phyloP scores from a whole-genome alignment of 2,888 invertebrate genomes.

The Scrobipalpa costella region DNA sequence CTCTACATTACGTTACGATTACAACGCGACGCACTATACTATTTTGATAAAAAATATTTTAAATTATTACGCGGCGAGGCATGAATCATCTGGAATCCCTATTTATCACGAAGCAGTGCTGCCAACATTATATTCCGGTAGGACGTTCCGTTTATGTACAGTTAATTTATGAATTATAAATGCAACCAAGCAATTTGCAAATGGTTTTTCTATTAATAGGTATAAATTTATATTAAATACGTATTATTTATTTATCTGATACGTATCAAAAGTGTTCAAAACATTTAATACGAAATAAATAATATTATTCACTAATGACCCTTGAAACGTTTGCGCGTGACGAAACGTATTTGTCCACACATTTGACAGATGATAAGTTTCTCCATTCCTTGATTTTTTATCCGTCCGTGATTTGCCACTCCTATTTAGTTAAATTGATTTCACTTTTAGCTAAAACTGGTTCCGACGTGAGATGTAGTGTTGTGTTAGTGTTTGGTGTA shows the following conservation, averaged over 20 bases:
- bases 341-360: conserved; percentile 23
- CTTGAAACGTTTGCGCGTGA: conserved; percentile 12
- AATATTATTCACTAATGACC: neutral
- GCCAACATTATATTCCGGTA: conserved; percentile 21
- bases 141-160: conserved; percentile 32
- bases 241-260: too few species aligned
- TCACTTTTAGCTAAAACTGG: conserved; percentile 48
- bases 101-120: conserved; percentile 44
- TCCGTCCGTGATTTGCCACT: conserved; percentile 76
- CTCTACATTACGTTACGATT: too few species aligned
- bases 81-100: conserved; percentile 69
- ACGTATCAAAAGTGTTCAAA: too few species aligned
- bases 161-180: neutral
- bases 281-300: neutral
- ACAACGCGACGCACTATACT: neutral
- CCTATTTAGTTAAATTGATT: conserved; percentile 59
- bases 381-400: conserved; percentile 45
- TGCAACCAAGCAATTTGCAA: too few species aligned
- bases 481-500: conserved; percentile 49
- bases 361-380: conserved; percentile 61
- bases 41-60: conserved; percentile 18
- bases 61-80: conserved; percentile 37
- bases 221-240: too few species aligned
- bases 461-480: conserved; percentile 57
- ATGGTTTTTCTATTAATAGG: too few species aligned